Evolutionary conservation across 2,113 vertebrate species (phyloP), one percentile per base, ranked within the genome.

Genomic region (Anser cygnoides): DNA sequence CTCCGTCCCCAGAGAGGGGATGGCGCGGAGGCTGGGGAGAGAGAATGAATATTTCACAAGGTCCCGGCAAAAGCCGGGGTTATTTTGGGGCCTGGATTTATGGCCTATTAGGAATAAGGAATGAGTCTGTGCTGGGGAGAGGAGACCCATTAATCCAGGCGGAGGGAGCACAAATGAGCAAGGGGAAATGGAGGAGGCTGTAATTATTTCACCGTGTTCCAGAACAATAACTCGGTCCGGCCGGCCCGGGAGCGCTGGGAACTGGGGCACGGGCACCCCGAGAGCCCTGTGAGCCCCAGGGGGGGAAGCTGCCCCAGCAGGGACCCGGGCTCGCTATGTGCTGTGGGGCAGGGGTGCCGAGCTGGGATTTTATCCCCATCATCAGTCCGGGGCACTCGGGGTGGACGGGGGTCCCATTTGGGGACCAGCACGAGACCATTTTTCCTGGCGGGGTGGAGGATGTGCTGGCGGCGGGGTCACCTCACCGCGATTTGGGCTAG

Each of bases 11-110:
- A 31, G 79, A 59, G 88, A 93, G 92, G 79, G 70, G 67, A 78
- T 6, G 16, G 55, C 26, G 12, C 59, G 23, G 59, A 37, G 68
- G 73, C 33, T 21, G 59, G 3, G 46, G 52, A 84, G 68, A 58
- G 76, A 77, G 81, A 63, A 97, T 97, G 82, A 97, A 97, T 97
- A 96, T 97, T 97, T 97, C 89, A 97, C 79, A 31, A 96, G 76
- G 83, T 62, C 61, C 55, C 17, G 84, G 95, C 84, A 67, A 90
- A 95, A 92, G 94, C 86, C 66, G 92, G 68, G 91, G 96, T 95
- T 97, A 96, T 97, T 97, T 96, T 95, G 57, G 79, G 92, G 95
- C 76, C 13, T 54, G 95, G 95, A 97, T 97, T 97, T 96, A 97
- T 93, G 58, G 93, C 89, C 96, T 93, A 78, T 94, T 96, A 94